Percentiles rank a stretch among this genome's conserved stretches.
These are phyloP conservation scores for Emydocephalus ijimae DNA, from an alignment of 2,113 vertebrate genomes.

Conservation along the genomic window DNA sequence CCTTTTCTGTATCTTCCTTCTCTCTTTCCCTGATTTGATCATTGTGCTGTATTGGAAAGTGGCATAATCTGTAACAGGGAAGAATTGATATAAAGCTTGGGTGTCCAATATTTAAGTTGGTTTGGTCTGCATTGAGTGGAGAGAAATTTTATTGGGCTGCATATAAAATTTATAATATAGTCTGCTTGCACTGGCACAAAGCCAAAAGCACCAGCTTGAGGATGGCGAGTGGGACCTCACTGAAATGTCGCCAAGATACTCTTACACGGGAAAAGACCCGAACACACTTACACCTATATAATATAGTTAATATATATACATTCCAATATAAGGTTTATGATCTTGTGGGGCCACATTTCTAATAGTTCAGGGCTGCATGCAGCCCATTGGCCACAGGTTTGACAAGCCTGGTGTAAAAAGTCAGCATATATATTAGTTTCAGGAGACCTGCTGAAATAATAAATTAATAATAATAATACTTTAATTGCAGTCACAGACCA, in stretches of 20 bases:
- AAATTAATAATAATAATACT: too few species aligned
- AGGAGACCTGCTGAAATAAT: not conserved
- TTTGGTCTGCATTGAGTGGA: not conserved
- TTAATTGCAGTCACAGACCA: too few species aligned
- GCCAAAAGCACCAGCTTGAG: too few species aligned
- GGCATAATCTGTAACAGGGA: not conserved
- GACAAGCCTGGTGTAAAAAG: not conserved
- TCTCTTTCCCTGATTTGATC: not conserved
- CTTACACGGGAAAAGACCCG: too few species aligned
- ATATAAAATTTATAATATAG: not conserved
- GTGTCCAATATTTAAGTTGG: not conserved
- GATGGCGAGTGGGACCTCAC: too few species aligned
- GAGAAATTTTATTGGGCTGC: not conserved
- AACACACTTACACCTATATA: not conserved
- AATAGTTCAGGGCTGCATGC: not conserved
- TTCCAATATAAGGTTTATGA: not conserved
- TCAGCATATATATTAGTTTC: not conserved
- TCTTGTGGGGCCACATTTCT: not conserved
- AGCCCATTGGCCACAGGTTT: not conserved
- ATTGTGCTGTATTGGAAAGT: not conserved
- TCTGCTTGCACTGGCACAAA: too few species aligned
- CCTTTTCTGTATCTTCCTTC: not conserved
- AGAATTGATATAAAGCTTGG: not conserved
- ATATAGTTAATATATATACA: not conserved
- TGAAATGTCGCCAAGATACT: too few species aligned